Evolutionary conservation across 2,888 invertebrate species (phyloP), one percentile per base, ranked within the genome.

Genomic region (Ophraella communa): DNA sequence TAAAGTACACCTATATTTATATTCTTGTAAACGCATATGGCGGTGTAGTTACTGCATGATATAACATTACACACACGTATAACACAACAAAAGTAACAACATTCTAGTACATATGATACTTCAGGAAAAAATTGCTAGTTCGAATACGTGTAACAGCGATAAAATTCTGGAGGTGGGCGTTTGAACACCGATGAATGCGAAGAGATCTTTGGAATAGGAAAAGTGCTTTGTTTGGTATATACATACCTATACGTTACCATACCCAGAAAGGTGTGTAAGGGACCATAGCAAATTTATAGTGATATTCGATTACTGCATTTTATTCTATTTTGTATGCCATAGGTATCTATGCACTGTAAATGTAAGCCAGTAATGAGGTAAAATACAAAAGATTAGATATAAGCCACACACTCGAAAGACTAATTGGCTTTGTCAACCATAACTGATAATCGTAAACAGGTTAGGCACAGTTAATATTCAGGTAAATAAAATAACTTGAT

Each of bases 61-160:
- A 66, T 65, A 69, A 66, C 69, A 66, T 65, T 62, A 61, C 53
- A 64, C 67, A 60, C 52, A 51, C 42, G 21, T 47, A 57, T 30
- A 45, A 55, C 47, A 53, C 58, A 57, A 61, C 62, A 66, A 56
- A 66, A 62, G 62, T 65, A 57, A 54, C 61, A 64, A 65, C 69
- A 64, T 69, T 67, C 63, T 47, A 63, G 42, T 65, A 66, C 67
- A 65, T 62, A 66, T 63, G 66, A 63, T 63, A 56, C 35, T 21
- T 39, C 47, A 11, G 17, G 57, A 51, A 64, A 66, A 66, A 66
- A 66, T 45, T 18, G 24, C 30, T 52, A 60, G 51, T 57, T 52
- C 52, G 52, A 42, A 64, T 66, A 66, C 63, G 56, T 60, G 66
- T 63, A 51, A 45, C 17, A 45, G 35, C 39, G 63, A 63, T 63